Evolutionary conservation across 2,797 vertebrate genomes (phyloP).

Genomic region (Scolopax bukidnonensis): DNA sequence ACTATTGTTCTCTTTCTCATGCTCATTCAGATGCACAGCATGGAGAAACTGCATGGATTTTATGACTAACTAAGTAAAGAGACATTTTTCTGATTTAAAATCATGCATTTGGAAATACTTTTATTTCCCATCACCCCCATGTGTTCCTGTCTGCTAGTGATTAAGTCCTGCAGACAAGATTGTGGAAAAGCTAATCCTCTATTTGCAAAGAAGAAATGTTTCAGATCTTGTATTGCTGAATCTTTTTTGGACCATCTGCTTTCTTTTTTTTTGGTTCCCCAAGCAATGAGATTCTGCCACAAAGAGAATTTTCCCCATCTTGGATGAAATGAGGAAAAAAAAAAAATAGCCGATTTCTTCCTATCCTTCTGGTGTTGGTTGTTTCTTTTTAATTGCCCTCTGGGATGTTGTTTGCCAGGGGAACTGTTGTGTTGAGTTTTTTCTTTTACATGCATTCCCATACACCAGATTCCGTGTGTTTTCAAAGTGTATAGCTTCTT

Average conservation of each 20-base stretch:
- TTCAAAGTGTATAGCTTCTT: neutral
- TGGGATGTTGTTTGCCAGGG: neutral
- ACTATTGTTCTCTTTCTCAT: neutral
- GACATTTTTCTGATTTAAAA: neutral
- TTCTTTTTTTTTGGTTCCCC: neutral
- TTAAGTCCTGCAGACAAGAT: neutral
- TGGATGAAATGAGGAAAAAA: neutral
- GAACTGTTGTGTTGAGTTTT: neutral
- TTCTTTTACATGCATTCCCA: neutral
- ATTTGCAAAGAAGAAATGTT: neutral
- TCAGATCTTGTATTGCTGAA: neutral
- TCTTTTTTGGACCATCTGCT: neutral
- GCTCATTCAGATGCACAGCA: neutral
- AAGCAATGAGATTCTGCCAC: neutral
- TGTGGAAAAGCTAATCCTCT: neutral
- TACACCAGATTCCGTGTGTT: neutral
- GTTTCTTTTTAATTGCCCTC: neutral
- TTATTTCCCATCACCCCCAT: neutral
- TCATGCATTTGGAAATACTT: neutral
- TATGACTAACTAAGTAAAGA: neutral
- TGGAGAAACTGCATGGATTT: conserved; percentile 8
- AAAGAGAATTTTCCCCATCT: neutral
- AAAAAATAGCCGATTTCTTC: neutral
- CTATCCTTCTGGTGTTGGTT: neutral
- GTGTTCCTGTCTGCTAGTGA: neutral